A percentile compares a stretch with the other conserved stretches of the same genome.
phyloP scores from a whole-genome alignment of 2,888 invertebrate species.

The Drosophila flavopinicola region DNA sequence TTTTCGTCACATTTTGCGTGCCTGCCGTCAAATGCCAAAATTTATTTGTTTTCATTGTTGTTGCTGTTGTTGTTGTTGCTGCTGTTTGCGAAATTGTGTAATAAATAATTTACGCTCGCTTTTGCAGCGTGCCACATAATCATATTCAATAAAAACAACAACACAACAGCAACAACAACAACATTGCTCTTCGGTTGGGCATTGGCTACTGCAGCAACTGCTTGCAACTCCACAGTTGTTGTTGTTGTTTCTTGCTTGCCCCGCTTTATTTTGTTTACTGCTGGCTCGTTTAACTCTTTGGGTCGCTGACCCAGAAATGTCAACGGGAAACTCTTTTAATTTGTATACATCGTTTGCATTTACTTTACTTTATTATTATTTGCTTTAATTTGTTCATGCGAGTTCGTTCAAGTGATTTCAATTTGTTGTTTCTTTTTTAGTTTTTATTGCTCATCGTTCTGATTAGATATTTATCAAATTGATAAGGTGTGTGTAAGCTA shows the following conservation, averaged over 20 bases:
- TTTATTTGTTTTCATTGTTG: slow-evolving; percentile 74
- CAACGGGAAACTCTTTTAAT: slow-evolving; percentile 81
- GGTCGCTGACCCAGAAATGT: slow-evolving; percentile 84
- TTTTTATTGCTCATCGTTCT: neutral
- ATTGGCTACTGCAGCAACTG: slow-evolving; percentile 19
- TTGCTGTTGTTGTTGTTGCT: slow-evolving; percentile 27
- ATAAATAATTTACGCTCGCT: slow-evolving; percentile 80
- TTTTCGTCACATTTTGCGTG: slow-evolving; percentile 62
- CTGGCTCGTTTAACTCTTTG: slow-evolving; percentile 64
- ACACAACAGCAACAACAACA: slow-evolving; percentile 26
- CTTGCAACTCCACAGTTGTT: slow-evolving; percentile 6
- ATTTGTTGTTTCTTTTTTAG: slow-evolving; percentile 12
- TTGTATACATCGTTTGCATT: slow-evolving; percentile 32
- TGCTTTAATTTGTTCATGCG: slow-evolving; percentile 11
- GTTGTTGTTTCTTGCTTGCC: no score
- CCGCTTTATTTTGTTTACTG: slow-evolving; percentile 15
- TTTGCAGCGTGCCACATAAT: slow-evolving; percentile 80
- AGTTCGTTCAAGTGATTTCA: slow-evolving; percentile 29
- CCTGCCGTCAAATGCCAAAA: slow-evolving; percentile 53
- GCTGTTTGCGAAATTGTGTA: slow-evolving; percentile 68
- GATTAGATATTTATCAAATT: neutral
- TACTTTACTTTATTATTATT: slow-evolving; percentile 15
- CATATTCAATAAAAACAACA: slow-evolving; percentile 72
- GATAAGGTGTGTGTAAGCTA: neutral
- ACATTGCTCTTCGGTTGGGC: slow-evolving; percentile 61